Conservation (phyloP, 2,797 vertebrate species). For the Sebastes alutus region DNA sequence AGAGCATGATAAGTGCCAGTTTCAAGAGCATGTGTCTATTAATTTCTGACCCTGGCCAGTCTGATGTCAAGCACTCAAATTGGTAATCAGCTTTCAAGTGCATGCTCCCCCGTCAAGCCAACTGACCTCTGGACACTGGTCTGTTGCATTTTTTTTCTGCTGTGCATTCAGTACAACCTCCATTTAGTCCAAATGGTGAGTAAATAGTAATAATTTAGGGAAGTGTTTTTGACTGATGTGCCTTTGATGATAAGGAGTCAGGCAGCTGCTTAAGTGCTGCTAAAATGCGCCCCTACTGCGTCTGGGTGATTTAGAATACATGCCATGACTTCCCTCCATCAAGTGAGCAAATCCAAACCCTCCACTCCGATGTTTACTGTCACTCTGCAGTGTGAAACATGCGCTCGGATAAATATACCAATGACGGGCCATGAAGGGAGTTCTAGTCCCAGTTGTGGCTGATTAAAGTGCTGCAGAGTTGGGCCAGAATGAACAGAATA, state of each 20-base stretch:
- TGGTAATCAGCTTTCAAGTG: background rate
- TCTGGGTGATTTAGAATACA: background rate
- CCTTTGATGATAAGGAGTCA: slow-evolving; percentile 3
- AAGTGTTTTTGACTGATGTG: background rate
- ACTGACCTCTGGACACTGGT: background rate
- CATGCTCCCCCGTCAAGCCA: background rate
- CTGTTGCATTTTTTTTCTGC: background rate
- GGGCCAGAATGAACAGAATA: slow-evolving; percentile 30
- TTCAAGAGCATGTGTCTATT: background rate
- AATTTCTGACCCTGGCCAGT: background rate
- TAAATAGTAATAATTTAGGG: background rate
- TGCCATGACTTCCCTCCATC: background rate
- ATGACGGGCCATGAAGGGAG: background rate
- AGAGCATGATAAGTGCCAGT: background rate
- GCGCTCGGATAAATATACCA: background rate
- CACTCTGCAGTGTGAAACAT: background rate
- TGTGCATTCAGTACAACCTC: background rate
- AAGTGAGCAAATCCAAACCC: background rate
- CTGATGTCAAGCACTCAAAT: background rate
- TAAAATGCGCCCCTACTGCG: background rate
- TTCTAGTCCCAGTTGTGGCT: background rate
- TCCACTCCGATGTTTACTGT: background rate
- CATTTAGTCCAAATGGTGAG: background rate
- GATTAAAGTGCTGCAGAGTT: slow-evolving; percentile 41
- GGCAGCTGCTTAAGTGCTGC: background rate